phyloP scores from a whole-genome alignment of 2,113 vertebrate species.

The Gopherus evgoodei region DNA sequence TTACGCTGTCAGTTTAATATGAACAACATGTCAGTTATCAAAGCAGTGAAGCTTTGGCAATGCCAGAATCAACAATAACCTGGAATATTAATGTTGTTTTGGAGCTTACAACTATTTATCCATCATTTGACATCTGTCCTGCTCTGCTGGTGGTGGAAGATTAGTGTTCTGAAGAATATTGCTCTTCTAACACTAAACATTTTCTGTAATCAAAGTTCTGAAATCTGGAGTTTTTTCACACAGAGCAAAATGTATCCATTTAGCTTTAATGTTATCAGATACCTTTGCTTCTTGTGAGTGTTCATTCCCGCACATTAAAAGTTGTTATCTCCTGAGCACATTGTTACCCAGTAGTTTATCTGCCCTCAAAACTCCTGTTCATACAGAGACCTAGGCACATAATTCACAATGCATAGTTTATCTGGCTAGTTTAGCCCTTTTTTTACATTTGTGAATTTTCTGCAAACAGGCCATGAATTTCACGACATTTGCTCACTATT shows the following conservation, averaged over 20 bases:
- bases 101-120: conserved; percentile 2
- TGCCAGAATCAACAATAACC: not conserved
- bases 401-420: not conserved
- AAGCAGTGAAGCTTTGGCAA: not conserved
- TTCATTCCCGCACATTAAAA: not conserved
- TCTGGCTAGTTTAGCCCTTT: not conserved
- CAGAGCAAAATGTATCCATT: not conserved
- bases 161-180: not conserved
- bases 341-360: not conserved
- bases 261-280: not conserved
- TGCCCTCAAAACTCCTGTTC: not conserved
- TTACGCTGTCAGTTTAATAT: not conserved
- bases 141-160: not conserved
- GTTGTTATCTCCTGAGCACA: not conserved
- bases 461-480: not conserved
- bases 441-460: not conserved
- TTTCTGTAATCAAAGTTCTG: not conserved
- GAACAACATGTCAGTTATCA: not conserved
- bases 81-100: conserved; percentile 11
- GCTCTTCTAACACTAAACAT: not conserved
- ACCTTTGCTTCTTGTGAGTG: not conserved
- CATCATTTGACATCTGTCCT: not conserved
- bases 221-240: not conserved
- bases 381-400: not conserved
- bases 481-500: not conserved